phyloP scores from a whole-genome alignment of 2,113 vertebrate genomes.

The Isurus oxyrinchus region DNA sequence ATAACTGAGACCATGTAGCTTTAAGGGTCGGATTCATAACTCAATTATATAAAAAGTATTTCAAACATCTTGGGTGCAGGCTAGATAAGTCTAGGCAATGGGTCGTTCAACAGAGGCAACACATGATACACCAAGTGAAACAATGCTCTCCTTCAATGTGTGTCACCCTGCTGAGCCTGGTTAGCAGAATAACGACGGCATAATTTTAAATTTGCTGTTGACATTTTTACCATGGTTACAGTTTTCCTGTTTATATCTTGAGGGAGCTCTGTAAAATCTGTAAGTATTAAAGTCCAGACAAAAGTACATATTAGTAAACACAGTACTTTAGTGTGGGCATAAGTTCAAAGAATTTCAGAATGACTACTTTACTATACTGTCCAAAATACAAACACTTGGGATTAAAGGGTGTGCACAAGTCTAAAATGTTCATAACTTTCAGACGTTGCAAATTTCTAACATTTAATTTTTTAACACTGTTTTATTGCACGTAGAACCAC shows the following conservation, averaged over 20 bases:
- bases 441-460: neutral
- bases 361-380: neutral
- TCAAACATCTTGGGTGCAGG: neutral
- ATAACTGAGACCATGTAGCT: neutral
- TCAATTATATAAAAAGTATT: neutral
- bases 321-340: neutral
- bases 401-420: neutral
- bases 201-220: neutral
- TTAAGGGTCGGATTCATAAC: neutral
- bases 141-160: neutral
- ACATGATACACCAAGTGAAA: neutral
- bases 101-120: neutral
- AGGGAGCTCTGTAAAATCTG: neutral
- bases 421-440: neutral
- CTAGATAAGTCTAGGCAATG: neutral
- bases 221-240: slow-evolving; percentile 24
- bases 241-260: slow-evolving; percentile 21
- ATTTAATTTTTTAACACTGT: neutral
- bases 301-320: neutral
- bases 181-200: neutral
- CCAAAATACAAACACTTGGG: neutral
- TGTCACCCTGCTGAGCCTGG: slow-evolving; percentile 12
- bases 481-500: neutral
- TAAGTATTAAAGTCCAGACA: neutral
- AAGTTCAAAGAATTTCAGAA: neutral